Base-by-base conservation (phyloP, 2,888 invertebrate genomes). In the Mimachlamys varia region DNA sequence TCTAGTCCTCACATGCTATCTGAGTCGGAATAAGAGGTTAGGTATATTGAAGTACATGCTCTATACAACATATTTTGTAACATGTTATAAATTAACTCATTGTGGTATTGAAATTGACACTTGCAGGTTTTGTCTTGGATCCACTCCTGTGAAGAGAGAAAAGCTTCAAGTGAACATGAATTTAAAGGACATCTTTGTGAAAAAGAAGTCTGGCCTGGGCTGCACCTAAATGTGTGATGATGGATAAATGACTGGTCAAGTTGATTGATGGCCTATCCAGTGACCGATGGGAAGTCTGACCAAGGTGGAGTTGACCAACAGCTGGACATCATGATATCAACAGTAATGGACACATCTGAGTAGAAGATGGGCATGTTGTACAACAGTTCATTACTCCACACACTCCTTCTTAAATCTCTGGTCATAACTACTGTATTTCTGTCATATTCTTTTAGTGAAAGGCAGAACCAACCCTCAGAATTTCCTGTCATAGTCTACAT, bases 111-210 rank as follows among this genome's bases (percentile, higher is more conserved):
- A 76, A 76, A 76, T 76, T 76, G 33, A 76, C 1, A 58, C 44
- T 92, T 93, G 15, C 94, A 95, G 95, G 89, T 95, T 95, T 91
- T 95, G 95, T 92, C 98, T 98, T 95, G 98, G 98, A 96, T 98
- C 98, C 93, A 98, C 98, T 93, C 98, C 98, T 89, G 98, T 98
- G 93, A 97, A 98, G 94, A 98, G 98, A 96, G 98, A 98, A 93
- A 96, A 96, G 91, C 93, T 96, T 22, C 98, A 98, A 97, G 98
- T 98, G 94, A 98, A 98, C 96, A 97, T 98, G 94, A 98, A 98
- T 97, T 97, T 98, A 94, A 98, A 98, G 96, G 98, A 98, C 96
- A 98, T 96, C 89, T 96, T 96, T 94, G 94, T 94, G 90, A 96
- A 96, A 94, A 96, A 95, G 93, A 96, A 96, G 92, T 94, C 95